A percentile compares a stretch with the other conserved stretches of the same genome.
phyloP scores from a whole-genome alignment of 1,140 invertebrate species.

The Ruditapes philippinarum region DNA sequence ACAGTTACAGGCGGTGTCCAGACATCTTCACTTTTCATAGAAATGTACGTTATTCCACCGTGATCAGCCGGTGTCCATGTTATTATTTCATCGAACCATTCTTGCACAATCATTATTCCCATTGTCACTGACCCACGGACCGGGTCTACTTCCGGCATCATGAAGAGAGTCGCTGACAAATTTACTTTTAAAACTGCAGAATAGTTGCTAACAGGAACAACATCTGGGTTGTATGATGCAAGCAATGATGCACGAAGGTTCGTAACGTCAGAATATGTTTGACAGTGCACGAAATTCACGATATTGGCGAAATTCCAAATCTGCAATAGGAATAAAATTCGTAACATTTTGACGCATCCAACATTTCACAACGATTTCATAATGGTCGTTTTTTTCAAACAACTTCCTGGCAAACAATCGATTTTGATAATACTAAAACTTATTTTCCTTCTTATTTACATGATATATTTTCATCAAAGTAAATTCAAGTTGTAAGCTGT shows the following conservation, averaged over 20 bases:
- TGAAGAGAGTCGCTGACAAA: not conserved
- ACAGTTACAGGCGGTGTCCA: not conserved
- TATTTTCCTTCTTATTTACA: no score
- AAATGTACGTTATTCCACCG: not conserved
- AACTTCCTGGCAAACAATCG: no score
- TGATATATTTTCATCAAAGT: no score
- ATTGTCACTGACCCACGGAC: not conserved
- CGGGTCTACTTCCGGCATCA: not conserved
- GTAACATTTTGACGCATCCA: no score
- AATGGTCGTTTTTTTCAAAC: no score
- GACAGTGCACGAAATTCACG: not conserved
- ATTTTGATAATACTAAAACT: no score
- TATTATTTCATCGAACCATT: conserved; percentile 24
- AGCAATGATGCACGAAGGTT: not conserved
- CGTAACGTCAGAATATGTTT: not conserved
- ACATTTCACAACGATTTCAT: no score
- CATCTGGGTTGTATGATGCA: not conserved
- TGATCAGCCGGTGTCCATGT: conserved; percentile 1
- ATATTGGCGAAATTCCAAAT: no score
- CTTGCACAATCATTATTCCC: not conserved
- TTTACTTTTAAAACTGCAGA: not conserved
- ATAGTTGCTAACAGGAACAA: not conserved
- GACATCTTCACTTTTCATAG: not conserved
- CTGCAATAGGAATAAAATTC: no score
- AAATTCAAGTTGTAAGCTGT: no score